These are phyloP conservation scores for Carollia perspicillata DNA, from an alignment of 2,113 vertebrate species.

Conservation along the genomic window DNA sequence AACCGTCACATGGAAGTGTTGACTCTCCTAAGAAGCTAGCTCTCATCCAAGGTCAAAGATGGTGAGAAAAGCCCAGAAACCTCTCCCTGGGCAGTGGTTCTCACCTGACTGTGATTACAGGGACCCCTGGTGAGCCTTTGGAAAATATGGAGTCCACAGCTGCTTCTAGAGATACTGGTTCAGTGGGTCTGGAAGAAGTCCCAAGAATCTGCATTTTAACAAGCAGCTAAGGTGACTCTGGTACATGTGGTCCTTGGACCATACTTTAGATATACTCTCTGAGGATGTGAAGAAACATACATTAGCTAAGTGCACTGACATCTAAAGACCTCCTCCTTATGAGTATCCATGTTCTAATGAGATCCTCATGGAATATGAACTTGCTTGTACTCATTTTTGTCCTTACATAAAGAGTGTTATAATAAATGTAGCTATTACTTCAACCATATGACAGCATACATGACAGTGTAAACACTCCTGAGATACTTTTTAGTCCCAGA, in stretches of 20 bases:
- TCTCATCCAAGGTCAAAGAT: not conserved
- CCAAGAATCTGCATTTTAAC: not conserved
- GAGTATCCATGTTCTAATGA: constrained; percentile 36
- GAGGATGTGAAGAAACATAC: not conserved
- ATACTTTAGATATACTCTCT: not conserved
- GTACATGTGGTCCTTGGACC: not conserved
- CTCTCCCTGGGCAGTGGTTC: not conserved
- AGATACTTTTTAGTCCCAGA: not conserved
- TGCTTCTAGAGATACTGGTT: no score
- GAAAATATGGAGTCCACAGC: not conserved
- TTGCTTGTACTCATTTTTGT: constrained; percentile 1
- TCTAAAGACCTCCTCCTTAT: not conserved
- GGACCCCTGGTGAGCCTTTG: not conserved
- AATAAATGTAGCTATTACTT: not conserved
- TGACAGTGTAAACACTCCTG: not conserved
- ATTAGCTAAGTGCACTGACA: not conserved
- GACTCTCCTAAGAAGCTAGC: not conserved
- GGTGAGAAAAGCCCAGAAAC: not conserved
- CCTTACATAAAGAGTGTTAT: not conserved
- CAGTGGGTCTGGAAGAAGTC: not conserved
- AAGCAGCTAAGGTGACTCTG: not conserved
- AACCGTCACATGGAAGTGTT: not conserved
- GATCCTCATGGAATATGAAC: constrained; percentile 46
- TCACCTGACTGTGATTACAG: not conserved
- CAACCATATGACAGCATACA: not conserved